Conservation (phyloP, 2,113 vertebrate species). For the Python bivittatus region DNA sequence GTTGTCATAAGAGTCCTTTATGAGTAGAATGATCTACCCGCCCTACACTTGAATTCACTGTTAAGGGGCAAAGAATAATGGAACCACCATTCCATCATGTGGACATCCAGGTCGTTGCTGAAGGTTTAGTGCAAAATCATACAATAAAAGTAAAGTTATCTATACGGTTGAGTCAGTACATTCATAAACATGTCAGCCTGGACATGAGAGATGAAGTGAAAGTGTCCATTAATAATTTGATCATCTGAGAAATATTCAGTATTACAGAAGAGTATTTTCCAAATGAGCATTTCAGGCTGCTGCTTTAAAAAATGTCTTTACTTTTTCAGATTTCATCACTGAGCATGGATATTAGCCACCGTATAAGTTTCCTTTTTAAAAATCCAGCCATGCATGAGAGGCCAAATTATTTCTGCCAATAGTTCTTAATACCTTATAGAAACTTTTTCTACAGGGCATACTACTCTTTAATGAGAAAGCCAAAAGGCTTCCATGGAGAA, state of each 20-base stretch:
- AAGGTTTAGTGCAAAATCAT: neutral
- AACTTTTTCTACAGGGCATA: neutral
- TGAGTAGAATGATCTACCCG: neutral
- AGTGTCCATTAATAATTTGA: neutral
- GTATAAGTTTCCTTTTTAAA: neutral
- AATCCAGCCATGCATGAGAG: neutral
- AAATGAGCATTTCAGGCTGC: neutral
- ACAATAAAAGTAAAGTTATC: neutral
- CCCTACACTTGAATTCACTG: neutral
- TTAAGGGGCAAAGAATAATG: neutral
- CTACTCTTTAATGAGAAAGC: neutral
- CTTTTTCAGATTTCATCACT: neutral
- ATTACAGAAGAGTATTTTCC: neutral
- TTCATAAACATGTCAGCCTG: neutral
- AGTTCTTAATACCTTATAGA: neutral
- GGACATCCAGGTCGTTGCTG: neutral
- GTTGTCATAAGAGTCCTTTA: neutral
- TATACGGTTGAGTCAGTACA: neutral
- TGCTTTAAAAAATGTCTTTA: neutral
- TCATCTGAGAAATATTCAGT: neutral
- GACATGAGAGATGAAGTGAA: neutral
- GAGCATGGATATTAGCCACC: neutral
- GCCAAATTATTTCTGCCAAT: neutral
- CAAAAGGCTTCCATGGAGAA: neutral
- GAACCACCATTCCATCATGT: neutral